These are phyloP conservation scores for Mercenaria mercenaria DNA, from an alignment of 1,140 invertebrate genomes.

Conservation along the genomic window DNA sequence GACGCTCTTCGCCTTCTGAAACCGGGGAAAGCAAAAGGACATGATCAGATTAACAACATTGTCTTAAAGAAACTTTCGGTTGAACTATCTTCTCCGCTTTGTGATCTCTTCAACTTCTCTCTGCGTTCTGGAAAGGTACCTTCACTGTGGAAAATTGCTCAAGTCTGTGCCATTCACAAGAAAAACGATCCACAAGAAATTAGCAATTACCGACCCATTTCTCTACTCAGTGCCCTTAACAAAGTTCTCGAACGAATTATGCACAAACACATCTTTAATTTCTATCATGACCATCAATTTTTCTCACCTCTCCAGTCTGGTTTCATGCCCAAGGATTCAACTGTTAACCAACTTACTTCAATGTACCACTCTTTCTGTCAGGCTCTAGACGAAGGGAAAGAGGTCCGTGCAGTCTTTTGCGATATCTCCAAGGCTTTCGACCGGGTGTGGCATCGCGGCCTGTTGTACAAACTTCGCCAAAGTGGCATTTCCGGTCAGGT, in stretches of 20 bases:
- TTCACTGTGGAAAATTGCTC: no score
- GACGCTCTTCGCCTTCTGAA: no score
- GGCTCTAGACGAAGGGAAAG: neutral
- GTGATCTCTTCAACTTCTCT: no score
- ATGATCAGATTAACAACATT: no score
- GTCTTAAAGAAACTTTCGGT: no score
- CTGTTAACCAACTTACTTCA: neutral
- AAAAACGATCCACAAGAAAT: no score
- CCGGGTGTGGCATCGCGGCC: neutral
- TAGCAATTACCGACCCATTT: no score
- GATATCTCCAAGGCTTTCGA: conserved; percentile 2
- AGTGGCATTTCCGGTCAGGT: neutral
- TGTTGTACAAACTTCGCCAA: neutral
- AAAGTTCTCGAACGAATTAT: neutral
- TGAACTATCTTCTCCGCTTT: no score
- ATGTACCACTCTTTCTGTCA: neutral
- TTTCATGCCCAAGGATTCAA: neutral
- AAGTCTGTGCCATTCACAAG: no score
- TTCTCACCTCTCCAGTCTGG: neutral
- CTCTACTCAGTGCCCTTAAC: no score
- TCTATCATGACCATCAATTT: neutral
- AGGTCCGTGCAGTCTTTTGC: neutral
- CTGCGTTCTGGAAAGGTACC: no score
- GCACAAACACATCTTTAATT: neutral
- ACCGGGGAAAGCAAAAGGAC: no score